Percentiles rank a stretch among this genome's conserved stretches.
phyloP scores from a whole-genome alignment of 2,113 vertebrate species.

The Psilopogon haemacephalus region DNA sequence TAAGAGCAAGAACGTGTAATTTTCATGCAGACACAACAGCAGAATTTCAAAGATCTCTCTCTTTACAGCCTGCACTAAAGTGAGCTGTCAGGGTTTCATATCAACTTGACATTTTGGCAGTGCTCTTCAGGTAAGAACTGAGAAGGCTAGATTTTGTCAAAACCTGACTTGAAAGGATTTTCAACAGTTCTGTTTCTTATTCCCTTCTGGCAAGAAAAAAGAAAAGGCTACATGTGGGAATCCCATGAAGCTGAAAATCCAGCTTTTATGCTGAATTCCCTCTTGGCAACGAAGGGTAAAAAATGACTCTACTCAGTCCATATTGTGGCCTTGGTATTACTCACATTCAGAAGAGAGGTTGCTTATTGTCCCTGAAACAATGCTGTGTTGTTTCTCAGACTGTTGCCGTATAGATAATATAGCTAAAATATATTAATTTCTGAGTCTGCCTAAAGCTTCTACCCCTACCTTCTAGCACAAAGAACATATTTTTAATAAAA shows the following conservation, averaged over 20 bases:
- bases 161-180: constrained; percentile 51
- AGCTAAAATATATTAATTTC: not conserved
- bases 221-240: not conserved
- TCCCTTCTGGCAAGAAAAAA: not conserved
- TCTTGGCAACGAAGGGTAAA: not conserved
- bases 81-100: constrained; percentile 27
- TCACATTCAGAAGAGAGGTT: not conserved
- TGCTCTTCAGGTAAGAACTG: constrained; percentile 13
- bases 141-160: not conserved
- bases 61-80: not conserved
- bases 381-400: not conserved
- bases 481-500: not conserved
- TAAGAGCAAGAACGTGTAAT: not conserved
- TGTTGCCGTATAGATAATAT: not conserved
- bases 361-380: not conserved
- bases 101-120: constrained; percentile 36
- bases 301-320: not conserved
- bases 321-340: not conserved
- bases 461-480: not conserved
- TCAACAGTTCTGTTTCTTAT: constrained; percentile 1
- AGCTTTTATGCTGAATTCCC: not conserved
- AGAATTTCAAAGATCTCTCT: constrained; percentile 16
- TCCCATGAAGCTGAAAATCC: constrained; percentile 27
- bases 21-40: not conserved
- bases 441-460: not conserved